Base-by-base conservation (phyloP, 2,888 invertebrate species). In the Acleris laterana region DNA sequence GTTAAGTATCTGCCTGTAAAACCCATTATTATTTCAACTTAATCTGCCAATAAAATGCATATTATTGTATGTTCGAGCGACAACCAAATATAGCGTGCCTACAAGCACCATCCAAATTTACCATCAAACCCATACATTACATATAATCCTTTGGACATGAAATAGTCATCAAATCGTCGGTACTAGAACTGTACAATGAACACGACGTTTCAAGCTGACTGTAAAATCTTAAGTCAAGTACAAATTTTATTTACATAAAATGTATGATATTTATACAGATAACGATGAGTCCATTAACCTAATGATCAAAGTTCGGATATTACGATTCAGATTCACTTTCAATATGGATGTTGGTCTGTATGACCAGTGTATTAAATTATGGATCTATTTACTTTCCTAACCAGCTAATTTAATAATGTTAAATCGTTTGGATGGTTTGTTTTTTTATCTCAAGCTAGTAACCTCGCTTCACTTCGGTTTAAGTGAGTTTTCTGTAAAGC, bases 241-340 rank as follows among this genome's bases (percentile, higher is more conserved):
- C 85, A 84, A 87, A 88, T 80, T 80, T 74, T 89, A 89, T 88
- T 83, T 89, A 88, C 88, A 90, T 68, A 77, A 77, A 80, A 80
- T 73, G 72, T 72, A 79, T 80, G 74, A 76, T 72, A 81, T 79
- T 74, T 82, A 78, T 82, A 83, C 82, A 85, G 71, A 71, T 81
- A 84, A 80, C 84, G 82, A 80, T 74, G 76, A 78, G 80, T 83
- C 79, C 77, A 80, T 79, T 81, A 77, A 82, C 68, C 77, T 79
- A 77, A 70, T 64, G 72, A 69, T 70, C 38, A 38, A 38, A 38
- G 13, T 38, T 38, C 13, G 13, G 38, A 38, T 38, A 38, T 13
- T 38, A 0, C 13, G 13, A 13, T 38, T 38, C 38, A 1, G 9
- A 38, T 38, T 38, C 1, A 13, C 38, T 13, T 13, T 3, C 13